Evolutionary conservation across 2,888 invertebrate species (phyloP), one percentile per base, ranked within the genome.

Genomic region (Notodonta ziczac): DNA sequence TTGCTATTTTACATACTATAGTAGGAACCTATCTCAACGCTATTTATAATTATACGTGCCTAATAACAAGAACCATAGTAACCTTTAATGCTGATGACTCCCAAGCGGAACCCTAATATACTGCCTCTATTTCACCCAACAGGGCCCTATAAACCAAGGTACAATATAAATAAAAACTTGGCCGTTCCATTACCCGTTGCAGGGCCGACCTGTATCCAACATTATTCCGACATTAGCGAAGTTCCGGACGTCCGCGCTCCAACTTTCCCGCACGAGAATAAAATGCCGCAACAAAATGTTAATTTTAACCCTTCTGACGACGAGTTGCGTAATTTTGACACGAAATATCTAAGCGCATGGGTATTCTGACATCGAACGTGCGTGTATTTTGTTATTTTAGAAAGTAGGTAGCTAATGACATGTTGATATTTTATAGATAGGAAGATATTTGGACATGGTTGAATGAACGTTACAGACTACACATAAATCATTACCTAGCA

Each of bases 161-260:
- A 72, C 72, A 75, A 77, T 74, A 77, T 74, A 76, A 76, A 78
- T 77, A 77, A 76, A 78, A 79, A 78, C 66, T 75, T 78, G 72
- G 65, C 68, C 78, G 65, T 72, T 69, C 73, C 73, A 79, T 77
- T 79, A 77, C 71, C 61, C 61, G 61, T 60, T 63, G 67, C 73
- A 73, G 74, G 71, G 73, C 71, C 68, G 65, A 65, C 73, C 63
- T 69, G 66, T 68, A 55, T 55, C 77, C 73, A 80, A 84, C 88
- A 87, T 89, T 87, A 89, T 88, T 88, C 85, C 74, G 73, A 83
- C 88, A 90, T 90, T 88, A 89, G 82, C 84, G 77, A 86, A 87
- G 84, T 87, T 87, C 74, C 75, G 81, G 80, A 81, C 79, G 79
- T 81, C 83, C 81, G 78, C 76, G 76, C 78, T 78, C 70, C 76